A percentile compares a stretch with the other conserved stretches of the same genome.
These are phyloP conservation scores for Platerodrilus igneus DNA, from an alignment of 2,888 invertebrate species.

Conservation along the genomic window DNA sequence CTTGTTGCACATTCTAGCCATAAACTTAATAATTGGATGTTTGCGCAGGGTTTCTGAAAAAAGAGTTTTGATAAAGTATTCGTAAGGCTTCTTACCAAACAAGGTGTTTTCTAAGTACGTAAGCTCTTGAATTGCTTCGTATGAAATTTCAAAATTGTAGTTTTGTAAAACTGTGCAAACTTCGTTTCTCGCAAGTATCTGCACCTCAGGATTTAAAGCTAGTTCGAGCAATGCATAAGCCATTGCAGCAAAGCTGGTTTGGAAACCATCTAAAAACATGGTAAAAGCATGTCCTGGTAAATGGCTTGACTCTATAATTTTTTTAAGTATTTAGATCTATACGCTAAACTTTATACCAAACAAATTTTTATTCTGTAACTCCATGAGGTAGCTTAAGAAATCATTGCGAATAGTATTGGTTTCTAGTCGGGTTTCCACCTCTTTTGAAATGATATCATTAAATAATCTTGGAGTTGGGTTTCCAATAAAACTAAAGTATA, in stretches of 20 bases:
- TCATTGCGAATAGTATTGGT: conserved; percentile 44
- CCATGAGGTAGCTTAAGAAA: conserved; percentile 44
- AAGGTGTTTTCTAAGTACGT: conserved; percentile 48
- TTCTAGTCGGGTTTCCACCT: conserved; percentile 42
- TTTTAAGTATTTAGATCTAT: no score
- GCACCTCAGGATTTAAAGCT: conserved; percentile 43
- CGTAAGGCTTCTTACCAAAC: conserved; percentile 30
- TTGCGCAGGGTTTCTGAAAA: conserved; percentile 23
- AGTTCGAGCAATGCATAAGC: conserved; percentile 44
- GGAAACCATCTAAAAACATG: conserved; percentile 49
- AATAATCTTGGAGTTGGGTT: conserved; percentile 37
- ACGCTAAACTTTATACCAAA: not conserved
- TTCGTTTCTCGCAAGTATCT: conserved; percentile 46
- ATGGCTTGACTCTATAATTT: conserved; percentile 18
- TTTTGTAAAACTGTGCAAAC: conserved; percentile 36
- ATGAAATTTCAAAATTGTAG: conserved; percentile 40
- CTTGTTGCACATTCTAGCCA: conserved; percentile 20
- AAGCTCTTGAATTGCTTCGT: conserved; percentile 45
- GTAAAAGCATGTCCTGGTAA: conserved; percentile 44
- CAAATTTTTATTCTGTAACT: conserved; percentile 31
- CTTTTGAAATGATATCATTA: conserved; percentile 35
- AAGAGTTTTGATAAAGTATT: not conserved
- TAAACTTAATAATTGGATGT: conserved; percentile 16
- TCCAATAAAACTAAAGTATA: conserved; percentile 12
- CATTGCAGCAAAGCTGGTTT: conserved; percentile 48